phyloP scores from a whole-genome alignment of 2,113 vertebrate genomes.

The Planiliza haematocheilus region DNA sequence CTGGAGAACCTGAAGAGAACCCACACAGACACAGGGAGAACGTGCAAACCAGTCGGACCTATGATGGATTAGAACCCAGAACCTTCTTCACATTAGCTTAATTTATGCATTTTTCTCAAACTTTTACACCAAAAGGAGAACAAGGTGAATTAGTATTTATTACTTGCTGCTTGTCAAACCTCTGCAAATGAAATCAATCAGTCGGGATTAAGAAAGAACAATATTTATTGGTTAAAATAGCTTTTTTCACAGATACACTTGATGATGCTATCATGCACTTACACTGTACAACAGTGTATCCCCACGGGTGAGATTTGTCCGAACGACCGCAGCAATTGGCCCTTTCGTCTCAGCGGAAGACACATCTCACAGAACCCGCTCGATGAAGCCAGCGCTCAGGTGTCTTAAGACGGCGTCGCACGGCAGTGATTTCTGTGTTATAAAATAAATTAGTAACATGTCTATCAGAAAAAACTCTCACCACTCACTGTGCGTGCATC shows the following conservation, averaged over 20 bases:
- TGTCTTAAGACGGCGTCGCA: conserved; percentile 53
- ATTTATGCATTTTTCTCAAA: too few species aligned
- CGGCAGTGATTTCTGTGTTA: conserved; percentile 76
- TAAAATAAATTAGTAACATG: conserved; percentile 97
- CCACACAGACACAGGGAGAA: too few species aligned
- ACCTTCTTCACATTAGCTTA: too few species aligned
- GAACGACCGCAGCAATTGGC: conserved; percentile 72
- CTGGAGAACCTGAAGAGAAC: too few species aligned
- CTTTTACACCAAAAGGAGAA: too few species aligned
- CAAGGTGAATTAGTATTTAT: too few species aligned
- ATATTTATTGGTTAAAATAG: conserved; percentile 98
- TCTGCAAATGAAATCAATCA: conserved; percentile 38
- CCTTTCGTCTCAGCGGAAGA: conserved; percentile 74
- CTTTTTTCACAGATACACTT: conserved; percentile 88
- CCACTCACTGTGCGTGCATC: conserved; percentile 83
- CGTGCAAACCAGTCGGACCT: too few species aligned
- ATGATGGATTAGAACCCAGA: too few species aligned
- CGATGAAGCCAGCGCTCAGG: conserved; percentile 48
- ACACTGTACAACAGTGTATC: conserved; percentile 90
- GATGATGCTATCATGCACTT: conserved; percentile 88
- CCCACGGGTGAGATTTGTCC: conserved; percentile 87
- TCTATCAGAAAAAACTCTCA: conserved; percentile 85
- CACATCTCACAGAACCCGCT: conserved; percentile 33
- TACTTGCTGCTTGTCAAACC: too few species aligned
- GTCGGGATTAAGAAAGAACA: conserved; percentile 80